Conservation (phyloP, 2,113 vertebrate genomes). For the Mandrillus leucophaeus region DNA sequence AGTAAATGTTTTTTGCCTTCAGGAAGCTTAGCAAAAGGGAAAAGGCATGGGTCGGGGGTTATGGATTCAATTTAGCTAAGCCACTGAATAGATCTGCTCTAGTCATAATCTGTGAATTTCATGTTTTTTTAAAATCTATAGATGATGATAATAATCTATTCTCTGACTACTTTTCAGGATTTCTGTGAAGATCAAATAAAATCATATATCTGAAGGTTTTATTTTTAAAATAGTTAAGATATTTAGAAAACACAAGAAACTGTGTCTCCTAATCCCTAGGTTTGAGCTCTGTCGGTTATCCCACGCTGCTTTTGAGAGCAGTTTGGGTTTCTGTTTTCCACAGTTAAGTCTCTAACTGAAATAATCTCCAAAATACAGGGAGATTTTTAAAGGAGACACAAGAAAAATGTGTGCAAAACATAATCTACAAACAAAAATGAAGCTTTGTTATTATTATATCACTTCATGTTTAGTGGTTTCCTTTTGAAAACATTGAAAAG, state of each 20-base stretch:
- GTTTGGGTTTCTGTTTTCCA: neutral
- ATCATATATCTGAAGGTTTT: neutral
- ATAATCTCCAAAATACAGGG: neutral
- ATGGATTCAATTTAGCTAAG: neutral
- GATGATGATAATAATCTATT: neutral
- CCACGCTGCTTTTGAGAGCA: neutral
- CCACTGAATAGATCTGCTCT: neutral
- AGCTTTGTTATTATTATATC: neutral
- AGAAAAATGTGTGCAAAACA: neutral
- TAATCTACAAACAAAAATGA: neutral
- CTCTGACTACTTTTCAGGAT: neutral
- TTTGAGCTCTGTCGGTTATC: neutral
- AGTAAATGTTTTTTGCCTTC: neutral
- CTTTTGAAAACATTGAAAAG: neutral
- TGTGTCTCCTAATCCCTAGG: neutral
- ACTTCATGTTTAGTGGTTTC: neutral
- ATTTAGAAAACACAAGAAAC: neutral
- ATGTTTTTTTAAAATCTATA: neutral
- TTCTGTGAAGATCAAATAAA: neutral
- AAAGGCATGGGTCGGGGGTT: neutral
- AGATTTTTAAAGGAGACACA: neutral
- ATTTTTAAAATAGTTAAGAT: neutral
- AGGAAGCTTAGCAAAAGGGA: neutral
- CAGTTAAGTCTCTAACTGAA: neutral
- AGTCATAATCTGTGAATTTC: neutral